Conservation (phyloP, 2,797 vertebrate species). For the Lepilemur ruficaudatus region DNA sequence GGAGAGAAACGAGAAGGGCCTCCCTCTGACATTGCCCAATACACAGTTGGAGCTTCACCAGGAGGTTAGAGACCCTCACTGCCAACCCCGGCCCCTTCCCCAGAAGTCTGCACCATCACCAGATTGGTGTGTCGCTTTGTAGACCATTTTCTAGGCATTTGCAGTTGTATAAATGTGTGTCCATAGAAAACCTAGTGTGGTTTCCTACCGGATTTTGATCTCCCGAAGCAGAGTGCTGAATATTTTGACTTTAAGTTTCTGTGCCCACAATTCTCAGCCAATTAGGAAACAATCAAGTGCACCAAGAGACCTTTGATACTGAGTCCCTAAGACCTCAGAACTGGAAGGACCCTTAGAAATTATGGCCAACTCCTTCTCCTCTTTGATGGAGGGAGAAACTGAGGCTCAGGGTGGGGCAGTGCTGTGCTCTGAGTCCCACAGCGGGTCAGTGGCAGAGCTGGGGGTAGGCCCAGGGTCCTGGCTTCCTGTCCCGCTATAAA, state of each 20-base stretch:
- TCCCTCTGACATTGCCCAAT: background rate
- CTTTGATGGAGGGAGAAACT: background rate
- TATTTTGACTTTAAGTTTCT: background rate
- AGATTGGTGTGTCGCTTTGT: background rate
- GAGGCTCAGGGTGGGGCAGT: background rate
- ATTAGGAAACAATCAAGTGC: background rate
- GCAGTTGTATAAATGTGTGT: background rate
- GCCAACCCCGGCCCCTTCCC: background rate
- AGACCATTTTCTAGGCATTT: background rate
- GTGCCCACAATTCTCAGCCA: background rate
- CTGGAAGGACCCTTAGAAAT: background rate
- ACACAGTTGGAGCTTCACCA: rapidly evolving
- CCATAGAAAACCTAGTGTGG: background rate
- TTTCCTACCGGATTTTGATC: background rate
- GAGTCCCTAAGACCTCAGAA: background rate
- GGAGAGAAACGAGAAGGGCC: background rate
- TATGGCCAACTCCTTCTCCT: background rate
- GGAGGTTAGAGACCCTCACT: too few species aligned
- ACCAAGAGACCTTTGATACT: background rate
- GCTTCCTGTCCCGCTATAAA: background rate
- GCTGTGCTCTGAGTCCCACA: background rate
- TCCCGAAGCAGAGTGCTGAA: background rate
- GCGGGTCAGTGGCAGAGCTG: background rate
- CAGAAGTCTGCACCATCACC: too few species aligned
- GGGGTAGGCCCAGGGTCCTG: background rate